Evolutionary conservation across 2,113 vertebrate species (phyloP).

Genomic region (Eurypyga helias): DNA sequence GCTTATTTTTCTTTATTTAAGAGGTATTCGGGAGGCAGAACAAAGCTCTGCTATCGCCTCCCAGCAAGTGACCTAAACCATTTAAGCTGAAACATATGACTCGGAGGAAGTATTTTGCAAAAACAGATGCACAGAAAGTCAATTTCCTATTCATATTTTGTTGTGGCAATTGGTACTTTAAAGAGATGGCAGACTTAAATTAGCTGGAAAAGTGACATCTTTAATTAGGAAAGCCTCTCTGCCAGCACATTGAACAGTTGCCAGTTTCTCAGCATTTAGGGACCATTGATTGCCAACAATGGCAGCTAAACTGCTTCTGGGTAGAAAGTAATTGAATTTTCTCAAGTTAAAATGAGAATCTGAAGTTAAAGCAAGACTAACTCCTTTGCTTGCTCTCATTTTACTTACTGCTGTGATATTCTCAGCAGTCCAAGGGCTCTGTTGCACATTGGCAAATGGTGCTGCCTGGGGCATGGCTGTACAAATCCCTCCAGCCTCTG

Average conservation of each 20-base stretch:
- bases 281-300: slow-evolving; percentile 70
- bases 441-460: background rate
- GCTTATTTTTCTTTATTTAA: slow-evolving; percentile 24
- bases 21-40: background rate
- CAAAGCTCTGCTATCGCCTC: background rate
- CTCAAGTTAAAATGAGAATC: slow-evolving; percentile 42
- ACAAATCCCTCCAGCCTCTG: background rate
- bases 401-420: slow-evolving; percentile 10
- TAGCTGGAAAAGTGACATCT: slow-evolving; percentile 72
- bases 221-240: slow-evolving; percentile 75
- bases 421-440: background rate
- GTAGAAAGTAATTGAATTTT: slow-evolving; percentile 74
- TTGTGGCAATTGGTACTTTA: slow-evolving; percentile 67
- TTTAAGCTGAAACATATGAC: slow-evolving; percentile 66
- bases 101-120: slow-evolving; percentile 66
- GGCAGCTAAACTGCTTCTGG: slow-evolving; percentile 66
- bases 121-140: slow-evolving; percentile 71
- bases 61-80: slow-evolving; percentile 52
- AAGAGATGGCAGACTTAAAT: slow-evolving; percentile 69
- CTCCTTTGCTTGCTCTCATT: slow-evolving; percentile 33
- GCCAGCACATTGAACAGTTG: slow-evolving; percentile 65
- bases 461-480: background rate
- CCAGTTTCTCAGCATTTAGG: slow-evolving; percentile 73
- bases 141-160: slow-evolving; percentile 71
- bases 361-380: slow-evolving; percentile 43